Evolutionary conservation across 2,797 vertebrate genomes (phyloP), one percentile per base, ranked within the genome.

Genomic region (Morelia viridis): DNA sequence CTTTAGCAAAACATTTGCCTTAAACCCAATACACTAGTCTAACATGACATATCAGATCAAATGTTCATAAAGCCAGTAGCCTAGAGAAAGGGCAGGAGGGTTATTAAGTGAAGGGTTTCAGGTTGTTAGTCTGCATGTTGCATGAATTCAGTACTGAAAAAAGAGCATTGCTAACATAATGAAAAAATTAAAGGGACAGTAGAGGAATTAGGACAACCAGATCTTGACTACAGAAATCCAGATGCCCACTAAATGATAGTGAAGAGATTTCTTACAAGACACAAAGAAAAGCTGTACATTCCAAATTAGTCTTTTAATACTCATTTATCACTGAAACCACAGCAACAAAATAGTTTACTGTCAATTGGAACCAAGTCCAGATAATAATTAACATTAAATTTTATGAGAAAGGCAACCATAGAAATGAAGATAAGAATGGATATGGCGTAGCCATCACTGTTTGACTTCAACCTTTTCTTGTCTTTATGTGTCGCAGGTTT

Each of bases 111-210:
- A 91, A 93, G 12, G 91, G 83, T 80, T 95, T 93, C 92, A 94
- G 94, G 93, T 84, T 0, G 0, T 89, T 2, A 1, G 56, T 85
- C 84, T 94, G 56, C 87, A 62, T 94, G 56, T 80, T 92, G 90
- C 91, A 58, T 92, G 65, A 95, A 96, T 96, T 95, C 94, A 96
- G 96, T 96, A 89, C 10, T 56, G 46, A n/a, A 65, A 89, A 89
- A 89, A 28, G 88, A 95, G 90, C 35, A 92, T 95, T 93, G 93
- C 95, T 96, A 96, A 96, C 94, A 96, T 94, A 89, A 93, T 96
- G 91, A 91, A 56, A 19, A 90, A 28, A 28, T 95, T 95, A 94
- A 95, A 92, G 92, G 65, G 92, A 95, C 92, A 95, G 90, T 87
- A 96, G 92, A 96, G 94, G 91, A 93, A 94, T 94, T 93, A 53